Conservation (phyloP, 2,797 vertebrate genomes). For the Vespertilio murinus region DNA sequence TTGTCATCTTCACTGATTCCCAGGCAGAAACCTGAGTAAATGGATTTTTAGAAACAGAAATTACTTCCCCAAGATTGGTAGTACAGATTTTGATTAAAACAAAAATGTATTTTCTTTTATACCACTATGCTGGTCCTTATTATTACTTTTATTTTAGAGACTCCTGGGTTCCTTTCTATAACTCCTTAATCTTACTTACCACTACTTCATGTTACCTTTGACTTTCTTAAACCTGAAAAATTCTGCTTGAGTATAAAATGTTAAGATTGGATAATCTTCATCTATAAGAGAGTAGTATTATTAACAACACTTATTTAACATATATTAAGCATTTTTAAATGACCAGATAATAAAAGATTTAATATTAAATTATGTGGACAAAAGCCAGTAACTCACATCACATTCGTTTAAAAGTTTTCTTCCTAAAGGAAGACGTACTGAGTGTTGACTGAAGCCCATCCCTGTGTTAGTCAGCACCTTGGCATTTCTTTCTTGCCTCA, state of each 20-base stretch:
- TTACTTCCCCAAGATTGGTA: slow-evolving; percentile 21
- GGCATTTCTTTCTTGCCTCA: slow-evolving; percentile 50
- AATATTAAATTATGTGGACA: background rate
- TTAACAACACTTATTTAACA: background rate
- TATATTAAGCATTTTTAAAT: slow-evolving; percentile 2
- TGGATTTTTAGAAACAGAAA: background rate
- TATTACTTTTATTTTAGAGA: slow-evolving; percentile 36
- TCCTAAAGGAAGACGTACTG: background rate
- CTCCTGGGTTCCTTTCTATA: background rate
- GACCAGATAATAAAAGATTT: background rate
- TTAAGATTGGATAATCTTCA: background rate
- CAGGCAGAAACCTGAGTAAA: background rate
- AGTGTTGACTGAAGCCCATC: slow-evolving; percentile 24
- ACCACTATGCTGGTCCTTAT: background rate
- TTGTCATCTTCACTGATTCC: background rate
- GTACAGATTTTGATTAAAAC: slow-evolving; percentile 7
- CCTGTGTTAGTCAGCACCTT: background rate
- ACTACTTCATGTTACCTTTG: background rate
- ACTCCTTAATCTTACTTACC: background rate
- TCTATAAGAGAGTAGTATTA: background rate
- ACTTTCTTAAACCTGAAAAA: background rate
- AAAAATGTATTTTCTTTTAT: slow-evolving; percentile 13
- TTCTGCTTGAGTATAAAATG: background rate
- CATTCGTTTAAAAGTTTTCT: slow-evolving; percentile 2
- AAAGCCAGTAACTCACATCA: background rate